A percentile compares a stretch with the other conserved stretches of the same genome.
Evolutionary conservation across 64 coral and sea anemone species (phyloP).

Genomic region (Dendrophyllia cribrosa): DNA sequence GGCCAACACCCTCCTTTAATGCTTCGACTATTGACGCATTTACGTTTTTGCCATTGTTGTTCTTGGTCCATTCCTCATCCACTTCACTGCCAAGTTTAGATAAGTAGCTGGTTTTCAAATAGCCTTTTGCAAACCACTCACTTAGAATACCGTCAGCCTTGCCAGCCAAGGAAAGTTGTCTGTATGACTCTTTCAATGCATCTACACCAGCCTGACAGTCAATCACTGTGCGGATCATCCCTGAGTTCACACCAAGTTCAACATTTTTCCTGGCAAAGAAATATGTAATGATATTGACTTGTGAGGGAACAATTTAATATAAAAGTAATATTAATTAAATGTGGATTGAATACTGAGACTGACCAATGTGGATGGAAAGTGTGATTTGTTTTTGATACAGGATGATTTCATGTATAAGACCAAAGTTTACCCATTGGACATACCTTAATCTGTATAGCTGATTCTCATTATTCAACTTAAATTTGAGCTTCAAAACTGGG

Average conservation of each 20-base stretch:
- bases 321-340: no score
- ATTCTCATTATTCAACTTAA: no score
- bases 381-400: no score
- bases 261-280: slow-evolving; percentile 70
- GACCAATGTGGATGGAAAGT: no score
- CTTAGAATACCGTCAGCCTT: slow-evolving; percentile 39
- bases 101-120: slow-evolving; percentile 32
- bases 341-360: no score
- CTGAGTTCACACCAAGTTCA: slow-evolving; percentile 77
- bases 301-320: no score
- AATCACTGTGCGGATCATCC: slow-evolving; percentile 81
- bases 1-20: slow-evolving; percentile 75
- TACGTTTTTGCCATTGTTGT: slow-evolving; percentile 69
- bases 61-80: slow-evolving; percentile 52
- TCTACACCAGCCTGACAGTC: slow-evolving; percentile 88
- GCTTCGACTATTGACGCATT: slow-evolving; percentile 63
- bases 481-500: no score
- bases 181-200: slow-evolving; percentile 79
- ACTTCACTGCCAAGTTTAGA: slow-evolving; percentile 64
- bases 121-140: slow-evolving; percentile 66
- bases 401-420: no score
- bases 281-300: background rate
- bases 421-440: background rate
- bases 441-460: no score
- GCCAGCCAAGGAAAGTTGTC: slow-evolving; percentile 40